These are phyloP conservation scores for Phainopepla nitens DNA, from an alignment of 2,113 vertebrate genomes.

Conservation along the genomic window DNA sequence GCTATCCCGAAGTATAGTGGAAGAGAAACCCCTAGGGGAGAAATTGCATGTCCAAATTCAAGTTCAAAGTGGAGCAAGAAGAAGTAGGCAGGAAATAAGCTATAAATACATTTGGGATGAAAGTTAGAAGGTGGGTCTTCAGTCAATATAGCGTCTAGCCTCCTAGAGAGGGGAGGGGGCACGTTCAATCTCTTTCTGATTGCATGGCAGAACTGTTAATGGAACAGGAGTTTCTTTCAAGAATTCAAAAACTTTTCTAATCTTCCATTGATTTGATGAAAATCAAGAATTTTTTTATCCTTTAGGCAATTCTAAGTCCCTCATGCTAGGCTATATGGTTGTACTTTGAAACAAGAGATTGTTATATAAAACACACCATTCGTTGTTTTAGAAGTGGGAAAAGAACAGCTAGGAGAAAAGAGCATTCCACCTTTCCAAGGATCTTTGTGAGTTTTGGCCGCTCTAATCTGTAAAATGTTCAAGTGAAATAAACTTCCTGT, in stretches of 20 bases:
- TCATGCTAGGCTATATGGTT: not conserved
- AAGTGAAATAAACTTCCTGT: not conserved
- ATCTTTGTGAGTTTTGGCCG: not conserved
- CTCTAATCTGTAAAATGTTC: not conserved
- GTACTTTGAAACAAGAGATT: not conserved
- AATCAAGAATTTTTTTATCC: not conserved
- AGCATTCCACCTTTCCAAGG: not conserved
- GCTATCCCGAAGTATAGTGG: accelerated
- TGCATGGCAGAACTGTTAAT: not conserved
- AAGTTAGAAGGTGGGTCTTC: not conserved
- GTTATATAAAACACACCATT: not conserved
- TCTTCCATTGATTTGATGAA: not conserved
- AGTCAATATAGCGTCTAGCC: not conserved
- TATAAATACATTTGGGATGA: not conserved
- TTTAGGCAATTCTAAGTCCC: not conserved
- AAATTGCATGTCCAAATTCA: not conserved
- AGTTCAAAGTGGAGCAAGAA: not conserved
- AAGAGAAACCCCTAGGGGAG: not conserved
- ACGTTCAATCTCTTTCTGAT: not conserved
- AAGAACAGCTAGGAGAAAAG: not conserved
- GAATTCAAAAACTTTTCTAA: not conserved
- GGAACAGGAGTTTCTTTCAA: not conserved
- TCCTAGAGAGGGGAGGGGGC: not conserved
- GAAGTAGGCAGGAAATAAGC: not conserved
- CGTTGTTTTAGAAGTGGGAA: not conserved